phyloP scores from a whole-genome alignment of 2,113 vertebrate genomes.

The Electrona antarctica region DNA sequence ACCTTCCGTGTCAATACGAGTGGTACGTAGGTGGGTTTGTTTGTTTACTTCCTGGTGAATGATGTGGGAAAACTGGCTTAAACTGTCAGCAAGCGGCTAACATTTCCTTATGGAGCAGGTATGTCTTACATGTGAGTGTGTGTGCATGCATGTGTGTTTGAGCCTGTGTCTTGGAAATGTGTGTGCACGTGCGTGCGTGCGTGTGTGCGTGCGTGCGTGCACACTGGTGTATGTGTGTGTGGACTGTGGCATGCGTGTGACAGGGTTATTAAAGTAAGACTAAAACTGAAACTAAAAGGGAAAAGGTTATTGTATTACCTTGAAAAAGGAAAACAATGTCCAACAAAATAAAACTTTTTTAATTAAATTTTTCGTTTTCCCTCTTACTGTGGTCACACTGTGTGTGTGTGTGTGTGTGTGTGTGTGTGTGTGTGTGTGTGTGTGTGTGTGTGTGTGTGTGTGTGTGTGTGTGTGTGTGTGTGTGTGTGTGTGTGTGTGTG shows the following conservation, averaged over 20 bases:
- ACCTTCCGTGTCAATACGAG: slow-evolving; percentile 47
- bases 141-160: slow-evolving; percentile 22
- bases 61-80: slow-evolving; percentile 60
- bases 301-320: too few relatives aligned
- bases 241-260: too few relatives aligned
- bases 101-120: slow-evolving; percentile 50
- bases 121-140: slow-evolving; percentile 10
- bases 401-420: slow-evolving; percentile 20
- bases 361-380: too few relatives aligned
- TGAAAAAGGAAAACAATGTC: too few relatives aligned
- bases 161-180: not conserved
- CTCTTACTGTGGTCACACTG: too few relatives aligned
- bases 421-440: slow-evolving; percentile 13
- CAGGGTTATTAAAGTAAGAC: too few relatives aligned
- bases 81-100: slow-evolving; percentile 62
- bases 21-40: slow-evolving; percentile 44
- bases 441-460: slow-evolving; percentile 12
- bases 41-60: slow-evolving; percentile 55
- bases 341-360: too few relatives aligned
- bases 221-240: slow-evolving; percentile 21
- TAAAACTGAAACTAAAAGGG: too few relatives aligned
- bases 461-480: slow-evolving; percentile 8
- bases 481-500: slow-evolving; percentile 8
- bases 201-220: slow-evolving; percentile 17
- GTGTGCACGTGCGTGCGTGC: slow-evolving; percentile 20